phyloP scores from a whole-genome alignment of 2,888 invertebrate genomes.

The Mactromeris polynyma region DNA sequence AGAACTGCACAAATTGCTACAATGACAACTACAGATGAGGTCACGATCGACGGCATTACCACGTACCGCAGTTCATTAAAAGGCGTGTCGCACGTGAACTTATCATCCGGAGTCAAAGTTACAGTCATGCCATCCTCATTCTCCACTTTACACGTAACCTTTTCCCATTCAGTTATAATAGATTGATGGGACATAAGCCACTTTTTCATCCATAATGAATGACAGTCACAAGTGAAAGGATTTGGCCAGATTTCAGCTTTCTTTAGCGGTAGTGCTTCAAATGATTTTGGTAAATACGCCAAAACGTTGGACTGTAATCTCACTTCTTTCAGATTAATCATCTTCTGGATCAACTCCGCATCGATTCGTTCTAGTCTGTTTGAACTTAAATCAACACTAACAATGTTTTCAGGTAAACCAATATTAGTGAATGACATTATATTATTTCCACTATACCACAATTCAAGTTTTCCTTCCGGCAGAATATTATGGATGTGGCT shows the following conservation, averaged over 20 bases:
- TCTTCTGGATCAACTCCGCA: background rate
- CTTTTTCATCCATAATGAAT: conserved; percentile 72
- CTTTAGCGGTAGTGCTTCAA: conserved; percentile 31
- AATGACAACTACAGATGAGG: conserved; percentile 45
- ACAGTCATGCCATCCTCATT: conserved; percentile 22
- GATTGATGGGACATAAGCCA: conserved; percentile 62
- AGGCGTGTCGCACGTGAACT: background rate
- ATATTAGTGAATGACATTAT: conserved; percentile 37
- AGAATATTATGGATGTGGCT: conserved; percentile 42
- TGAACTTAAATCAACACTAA: conserved; percentile 40
- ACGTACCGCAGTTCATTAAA: conserved; percentile 66
- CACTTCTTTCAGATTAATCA: conserved; percentile 19
- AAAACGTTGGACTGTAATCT: conserved; percentile 43
- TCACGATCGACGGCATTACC: conserved; percentile 54
- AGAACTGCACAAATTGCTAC: conserved; percentile 42
- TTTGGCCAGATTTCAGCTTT: conserved; percentile 55
- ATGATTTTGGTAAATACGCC: conserved; percentile 39
- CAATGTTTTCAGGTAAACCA: conserved; percentile 8
- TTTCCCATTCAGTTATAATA: conserved; percentile 49
- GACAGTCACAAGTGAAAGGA: conserved; percentile 73
- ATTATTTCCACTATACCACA: conserved; percentile 72
- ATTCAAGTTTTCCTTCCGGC: conserved; percentile 63
- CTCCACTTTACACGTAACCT: conserved; percentile 58
- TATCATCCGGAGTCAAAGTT: conserved; percentile 11
- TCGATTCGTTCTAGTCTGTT: conserved; percentile 17